A percentile compares a stretch with the other conserved stretches of the same genome.
phyloP scores from a whole-genome alignment of 2,888 invertebrate genomes.

The Petrolisthes manimaculis region DNA sequence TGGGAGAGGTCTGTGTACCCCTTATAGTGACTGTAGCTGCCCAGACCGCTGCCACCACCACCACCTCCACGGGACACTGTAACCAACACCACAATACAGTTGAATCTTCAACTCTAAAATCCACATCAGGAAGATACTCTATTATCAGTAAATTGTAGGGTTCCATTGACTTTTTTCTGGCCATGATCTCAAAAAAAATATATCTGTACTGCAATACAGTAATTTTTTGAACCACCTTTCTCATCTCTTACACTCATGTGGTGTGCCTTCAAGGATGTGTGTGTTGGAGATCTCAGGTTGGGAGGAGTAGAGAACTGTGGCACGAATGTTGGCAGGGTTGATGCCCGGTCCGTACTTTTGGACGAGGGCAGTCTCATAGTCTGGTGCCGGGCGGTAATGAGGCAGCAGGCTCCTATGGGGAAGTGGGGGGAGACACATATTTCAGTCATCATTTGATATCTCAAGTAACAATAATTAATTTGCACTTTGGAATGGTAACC shows the following conservation, averaged over 20 bases:
- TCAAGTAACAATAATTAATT: too few relatives aligned
- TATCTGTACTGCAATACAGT: background rate
- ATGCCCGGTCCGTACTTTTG: constrained; percentile 75
- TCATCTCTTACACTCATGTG: constrained; percentile 45
- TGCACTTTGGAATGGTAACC: too few relatives aligned
- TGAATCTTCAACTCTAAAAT: too few relatives aligned
- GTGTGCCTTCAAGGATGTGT: constrained; percentile 31
- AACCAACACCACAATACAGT: background rate
- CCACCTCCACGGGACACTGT: constrained; percentile 11
- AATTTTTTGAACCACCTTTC: background rate
- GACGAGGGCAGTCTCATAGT: constrained; percentile 93
- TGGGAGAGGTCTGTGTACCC: constrained; percentile 68
- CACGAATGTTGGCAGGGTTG: constrained; percentile 72
- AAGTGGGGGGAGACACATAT: too few relatives aligned
- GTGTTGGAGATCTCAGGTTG: constrained; percentile 64
- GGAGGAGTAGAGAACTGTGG: constrained; percentile 64
- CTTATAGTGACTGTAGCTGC: constrained; percentile 67
- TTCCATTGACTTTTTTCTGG: too few relatives aligned
- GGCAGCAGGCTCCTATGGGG: constrained; percentile 63
- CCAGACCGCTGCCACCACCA: constrained; percentile 27
- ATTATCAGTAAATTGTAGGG: too few relatives aligned
- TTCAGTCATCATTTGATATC: too few relatives aligned
- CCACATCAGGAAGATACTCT: too few relatives aligned
- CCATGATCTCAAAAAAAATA: too few relatives aligned
- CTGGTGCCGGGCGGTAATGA: constrained; percentile 83